Evolutionary conservation across 1,140 invertebrate genomes (phyloP).

Genomic region (Meloidogyne hapla): DNA sequence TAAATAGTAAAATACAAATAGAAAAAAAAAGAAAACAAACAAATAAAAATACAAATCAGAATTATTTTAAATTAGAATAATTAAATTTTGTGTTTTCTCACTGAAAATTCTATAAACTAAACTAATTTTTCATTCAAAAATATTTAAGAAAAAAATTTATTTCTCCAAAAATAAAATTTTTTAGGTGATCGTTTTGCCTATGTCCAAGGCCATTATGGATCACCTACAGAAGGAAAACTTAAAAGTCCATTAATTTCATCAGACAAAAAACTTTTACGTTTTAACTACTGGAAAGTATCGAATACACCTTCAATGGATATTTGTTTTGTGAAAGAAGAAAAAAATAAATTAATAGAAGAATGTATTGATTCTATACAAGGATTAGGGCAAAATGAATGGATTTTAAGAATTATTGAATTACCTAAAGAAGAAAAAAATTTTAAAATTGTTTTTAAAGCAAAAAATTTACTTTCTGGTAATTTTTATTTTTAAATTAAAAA

Average conservation of each 20-base stretch:
- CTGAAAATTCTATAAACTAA: too few relatives aligned
- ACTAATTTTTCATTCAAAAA: too few relatives aligned
- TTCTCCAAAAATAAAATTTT: background rate
- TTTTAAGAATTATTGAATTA: constrained; percentile 19
- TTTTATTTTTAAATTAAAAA: too few relatives aligned
- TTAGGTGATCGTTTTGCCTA: constrained; percentile 27
- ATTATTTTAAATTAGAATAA: background rate
- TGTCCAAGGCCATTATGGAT: constrained; percentile 30
- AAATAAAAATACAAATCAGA: too few relatives aligned
- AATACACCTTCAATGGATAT: constrained; percentile 31
- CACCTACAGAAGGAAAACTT: constrained; percentile 29
- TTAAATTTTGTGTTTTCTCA: background rate
- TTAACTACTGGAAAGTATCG: constrained; percentile 28
- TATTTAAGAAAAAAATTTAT: background rate
- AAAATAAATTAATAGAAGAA: constrained; percentile 14
- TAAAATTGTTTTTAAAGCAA: constrained; percentile 26
- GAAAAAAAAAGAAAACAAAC: too few relatives aligned
- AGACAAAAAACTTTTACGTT: background rate
- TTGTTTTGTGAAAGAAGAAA: constrained; percentile 25
- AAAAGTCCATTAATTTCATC: constrained; percentile 9
- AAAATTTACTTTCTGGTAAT: constrained; percentile 26
- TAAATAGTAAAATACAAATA: too few relatives aligned
- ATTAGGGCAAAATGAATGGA: constrained; percentile 33
- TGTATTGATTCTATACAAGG: constrained; percentile 34
- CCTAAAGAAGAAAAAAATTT: constrained; percentile 12